A percentile compares a stretch with the other conserved stretches of the same genome.
phyloP scores from a whole-genome alignment of 2,888 invertebrate species.

The Branchellion lobata region DNA sequence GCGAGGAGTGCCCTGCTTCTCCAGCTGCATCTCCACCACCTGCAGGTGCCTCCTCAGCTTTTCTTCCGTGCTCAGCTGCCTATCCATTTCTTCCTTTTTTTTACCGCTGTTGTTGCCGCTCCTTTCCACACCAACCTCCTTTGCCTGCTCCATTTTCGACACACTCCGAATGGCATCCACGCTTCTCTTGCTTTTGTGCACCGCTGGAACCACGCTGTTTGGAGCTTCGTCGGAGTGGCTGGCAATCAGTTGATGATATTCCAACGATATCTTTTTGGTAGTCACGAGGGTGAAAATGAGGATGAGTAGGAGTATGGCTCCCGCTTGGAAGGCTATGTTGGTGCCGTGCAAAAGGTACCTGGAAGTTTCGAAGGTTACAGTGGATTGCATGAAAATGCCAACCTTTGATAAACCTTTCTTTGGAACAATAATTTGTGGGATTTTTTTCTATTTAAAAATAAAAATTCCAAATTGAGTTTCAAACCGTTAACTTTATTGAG shows the following conservation, averaged over 20 bases:
- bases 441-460: not conserved
- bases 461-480: too few species aligned
- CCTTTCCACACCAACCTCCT: not conserved
- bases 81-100: not conserved
- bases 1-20: not conserved
- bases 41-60: conserved; percentile 28
- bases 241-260: not conserved
- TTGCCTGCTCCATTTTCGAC: not conserved
- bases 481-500: too few species aligned
- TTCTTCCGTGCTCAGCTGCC: conserved; percentile 17
- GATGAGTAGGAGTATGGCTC: conserved; percentile 26
- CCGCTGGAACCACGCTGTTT: not conserved
- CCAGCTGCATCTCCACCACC: conserved; percentile 5
- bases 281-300: not conserved
- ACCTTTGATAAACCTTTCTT: not conserved
- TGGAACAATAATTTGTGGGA: not conserved
- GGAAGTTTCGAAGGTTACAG: too few species aligned
- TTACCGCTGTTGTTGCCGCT: too few species aligned
- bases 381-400: not conserved
- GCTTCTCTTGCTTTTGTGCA: not conserved
- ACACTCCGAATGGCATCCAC: not conserved
- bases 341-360: conserved; percentile 42
- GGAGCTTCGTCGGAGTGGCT: too few species aligned
- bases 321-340: conserved; percentile 41
- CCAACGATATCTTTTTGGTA: not conserved